Conservation (phyloP, 2,113 vertebrate genomes). For the Lycaon pictus region DNA sequence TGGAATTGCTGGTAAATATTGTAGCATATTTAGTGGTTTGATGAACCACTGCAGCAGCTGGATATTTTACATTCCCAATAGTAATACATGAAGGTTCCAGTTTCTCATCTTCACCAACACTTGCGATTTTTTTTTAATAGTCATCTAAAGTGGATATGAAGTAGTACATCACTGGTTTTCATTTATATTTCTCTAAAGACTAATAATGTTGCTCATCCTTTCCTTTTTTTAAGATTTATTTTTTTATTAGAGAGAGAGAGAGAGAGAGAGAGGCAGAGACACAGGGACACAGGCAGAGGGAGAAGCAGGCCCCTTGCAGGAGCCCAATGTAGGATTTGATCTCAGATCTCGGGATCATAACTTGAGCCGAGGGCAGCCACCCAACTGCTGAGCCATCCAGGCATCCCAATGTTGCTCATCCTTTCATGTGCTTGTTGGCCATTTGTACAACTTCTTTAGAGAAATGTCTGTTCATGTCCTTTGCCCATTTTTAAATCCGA, state of each 20-base stretch:
- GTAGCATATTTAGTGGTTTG: background rate
- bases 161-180: background rate
- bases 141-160: background rate
- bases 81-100: background rate
- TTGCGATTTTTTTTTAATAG: background rate
- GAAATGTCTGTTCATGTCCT: background rate
- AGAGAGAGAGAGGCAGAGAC: no score
- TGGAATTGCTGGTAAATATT: background rate
- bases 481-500: background rate
- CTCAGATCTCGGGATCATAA: no score
- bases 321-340: no score
- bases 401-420: background rate
- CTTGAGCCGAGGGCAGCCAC: no score
- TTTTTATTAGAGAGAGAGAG: no score
- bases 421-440: background rate
- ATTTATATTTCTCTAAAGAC: background rate
- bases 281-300: no score
- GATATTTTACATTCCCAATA: background rate
- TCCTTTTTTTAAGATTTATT: no score
- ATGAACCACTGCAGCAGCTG: background rate
- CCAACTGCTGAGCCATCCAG: no score
- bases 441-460: background rate
- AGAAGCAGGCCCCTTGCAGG: no score
- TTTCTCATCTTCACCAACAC: background rate
- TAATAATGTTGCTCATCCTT: background rate